phyloP scores from a whole-genome alignment of 2,113 vertebrate genomes.

The Odocoileus hemionus region DNA sequence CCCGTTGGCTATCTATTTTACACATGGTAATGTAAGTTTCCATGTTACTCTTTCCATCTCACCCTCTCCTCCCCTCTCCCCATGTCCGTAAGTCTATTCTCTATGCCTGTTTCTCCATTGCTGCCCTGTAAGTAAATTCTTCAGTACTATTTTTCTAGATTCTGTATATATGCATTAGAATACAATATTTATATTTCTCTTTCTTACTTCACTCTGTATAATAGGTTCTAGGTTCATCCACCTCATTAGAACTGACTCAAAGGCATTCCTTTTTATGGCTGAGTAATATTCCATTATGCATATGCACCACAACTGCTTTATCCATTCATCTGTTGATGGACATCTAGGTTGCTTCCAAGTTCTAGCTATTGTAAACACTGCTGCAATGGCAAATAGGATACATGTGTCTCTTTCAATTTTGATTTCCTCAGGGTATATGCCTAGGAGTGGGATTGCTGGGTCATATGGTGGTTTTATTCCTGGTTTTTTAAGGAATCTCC shows the following conservation, averaged over 20 bases:
- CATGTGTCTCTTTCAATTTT: neutral
- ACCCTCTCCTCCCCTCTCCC: neutral
- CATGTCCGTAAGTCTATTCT: neutral
- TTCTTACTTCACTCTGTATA: neutral
- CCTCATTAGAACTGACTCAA: neutral
- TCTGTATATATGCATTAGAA: fast-evolving
- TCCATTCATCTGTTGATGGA: neutral
- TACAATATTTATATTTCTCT: neutral
- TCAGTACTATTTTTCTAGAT: neutral
- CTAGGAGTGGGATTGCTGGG: neutral
- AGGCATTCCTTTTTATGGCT: neutral
- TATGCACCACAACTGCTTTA: neutral
- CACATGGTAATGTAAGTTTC: neutral
- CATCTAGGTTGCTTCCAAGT: neutral
- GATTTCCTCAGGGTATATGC: neutral
- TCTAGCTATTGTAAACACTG: neutral
- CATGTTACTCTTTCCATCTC: neutral
- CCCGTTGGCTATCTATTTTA: neutral
- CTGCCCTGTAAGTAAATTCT: neutral
- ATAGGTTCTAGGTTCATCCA: neutral
- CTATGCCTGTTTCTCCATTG: neutral
- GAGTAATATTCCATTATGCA: neutral
- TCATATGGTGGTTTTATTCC: neutral
- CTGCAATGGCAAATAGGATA: neutral
- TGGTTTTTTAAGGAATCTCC: neutral